A percentile compares a stretch with the other conserved stretches of the same genome.
Conservation (phyloP, 1,140 invertebrate species). For the Homarus americanus region DNA sequence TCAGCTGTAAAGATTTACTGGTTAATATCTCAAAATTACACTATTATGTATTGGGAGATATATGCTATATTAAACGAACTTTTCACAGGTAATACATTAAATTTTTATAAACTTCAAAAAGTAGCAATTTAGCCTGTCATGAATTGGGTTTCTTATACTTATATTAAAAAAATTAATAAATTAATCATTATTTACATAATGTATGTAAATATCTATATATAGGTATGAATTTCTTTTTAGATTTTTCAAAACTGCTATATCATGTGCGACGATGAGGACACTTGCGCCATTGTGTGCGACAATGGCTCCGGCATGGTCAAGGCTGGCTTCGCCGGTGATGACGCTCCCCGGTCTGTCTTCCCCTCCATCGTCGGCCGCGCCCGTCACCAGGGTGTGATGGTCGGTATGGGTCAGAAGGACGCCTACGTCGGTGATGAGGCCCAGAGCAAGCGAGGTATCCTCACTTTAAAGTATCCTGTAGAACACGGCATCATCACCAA, state of each 20-base stretch:
- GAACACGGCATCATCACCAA: slow-evolving; percentile 97
- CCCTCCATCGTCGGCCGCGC: slow-evolving; percentile 85
- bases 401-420: slow-evolving; percentile 97
- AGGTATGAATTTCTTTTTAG: not conserved
- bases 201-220: too few species aligned
- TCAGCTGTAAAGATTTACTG: too few species aligned
- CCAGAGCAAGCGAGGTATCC: slow-evolving; percentile 93
- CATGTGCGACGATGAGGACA: not conserved
- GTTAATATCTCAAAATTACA: too few species aligned
- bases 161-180: too few species aligned
- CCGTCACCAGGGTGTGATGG: slow-evolving; percentile 88
- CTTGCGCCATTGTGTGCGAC: slow-evolving; percentile 76
- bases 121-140: too few species aligned
- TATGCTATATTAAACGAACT: too few species aligned
- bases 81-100: too few species aligned
- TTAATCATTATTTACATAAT: too few species aligned
- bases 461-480: slow-evolving; percentile 95
- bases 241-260: not conserved
- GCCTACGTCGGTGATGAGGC: slow-evolving; percentile 95
- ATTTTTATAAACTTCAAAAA: too few species aligned
- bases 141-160: too few species aligned
- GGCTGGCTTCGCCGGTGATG: slow-evolving; percentile 87
- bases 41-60: too few species aligned
- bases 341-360: slow-evolving; percentile 96
- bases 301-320: slow-evolving; percentile 85